Base-by-base conservation (phyloP, 2,113 vertebrate genomes). In the Neopipo cinnamomea region DNA sequence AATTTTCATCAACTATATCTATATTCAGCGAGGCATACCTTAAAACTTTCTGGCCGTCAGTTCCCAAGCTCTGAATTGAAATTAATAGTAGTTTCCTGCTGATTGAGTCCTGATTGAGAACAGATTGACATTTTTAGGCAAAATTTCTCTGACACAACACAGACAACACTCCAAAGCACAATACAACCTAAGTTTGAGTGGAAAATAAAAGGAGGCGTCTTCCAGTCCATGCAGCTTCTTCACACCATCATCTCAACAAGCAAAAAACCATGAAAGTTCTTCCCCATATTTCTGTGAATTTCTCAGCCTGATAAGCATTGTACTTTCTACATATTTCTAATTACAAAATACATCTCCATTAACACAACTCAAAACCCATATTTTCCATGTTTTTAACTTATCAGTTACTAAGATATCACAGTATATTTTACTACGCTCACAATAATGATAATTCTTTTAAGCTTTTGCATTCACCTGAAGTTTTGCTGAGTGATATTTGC, bases 201-300 rank as follows among this genome's bases (percentile, higher is more conserved):
- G 5, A 46, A 13, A 68, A 18, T 6, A 28, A 67, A 61, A 44
- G 8, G 9, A 83, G 4, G 8, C 6, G 6, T 78, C 33, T 78
- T 82, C 6, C 14, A 50, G 11, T 39, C 12, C 39, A n/a, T 42
- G 11, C 3, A 82, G 33, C 13, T 52, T 30, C 4, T 61, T 81
- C 5, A 33, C 10, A 68, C 1, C 7, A 30, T 55, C 41, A 74
- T 3, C 24, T 65, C 14, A 70, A 31, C 1, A 0, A 52, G 3
- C 8, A 59, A 14, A 18, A 76, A 42, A 37, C 4, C 11, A 33
- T 28, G 35, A 4, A 20, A 37, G 3, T 20, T 72, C 5, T 63
- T 78, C 10, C 14, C 4, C 6, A 8, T 24, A 7, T 46, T 71
- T 63, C 18, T 6, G 2, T 12, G 13, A 22, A 2, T 46, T 88